A percentile compares a stretch with the other conserved stretches of the same genome.
phyloP scores from a whole-genome alignment of 1,140 invertebrate genomes.

The Ridgeia piscesae region DNA sequence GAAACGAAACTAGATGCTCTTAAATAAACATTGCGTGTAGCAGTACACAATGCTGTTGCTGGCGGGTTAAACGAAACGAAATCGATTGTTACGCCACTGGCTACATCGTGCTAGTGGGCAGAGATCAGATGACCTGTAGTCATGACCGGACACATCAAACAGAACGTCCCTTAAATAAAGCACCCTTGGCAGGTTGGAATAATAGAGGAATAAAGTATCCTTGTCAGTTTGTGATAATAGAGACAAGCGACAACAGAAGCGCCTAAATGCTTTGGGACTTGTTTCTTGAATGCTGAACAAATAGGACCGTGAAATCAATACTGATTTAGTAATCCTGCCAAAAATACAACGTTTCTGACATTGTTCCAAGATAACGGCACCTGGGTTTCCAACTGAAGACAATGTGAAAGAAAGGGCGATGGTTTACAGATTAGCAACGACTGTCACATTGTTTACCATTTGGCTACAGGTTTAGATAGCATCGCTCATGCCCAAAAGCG shows the following conservation, averaged over 20 bases:
- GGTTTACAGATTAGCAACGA: neutral
- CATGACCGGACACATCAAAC: neutral
- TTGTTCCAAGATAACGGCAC: neutral
- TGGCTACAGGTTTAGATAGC: neutral
- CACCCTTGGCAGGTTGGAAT: too few relatives aligned
- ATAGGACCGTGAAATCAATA: neutral
- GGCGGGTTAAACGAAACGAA: neutral
- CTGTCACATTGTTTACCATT: neutral
- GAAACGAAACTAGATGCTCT: too few relatives aligned
- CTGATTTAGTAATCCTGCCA: neutral
- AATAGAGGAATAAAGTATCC: too few relatives aligned
- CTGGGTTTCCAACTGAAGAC: neutral
- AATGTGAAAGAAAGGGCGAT: neutral
- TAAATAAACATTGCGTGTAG: neutral
- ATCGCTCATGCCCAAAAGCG: neutral
- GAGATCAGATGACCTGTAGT: neutral
- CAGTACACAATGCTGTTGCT: neutral
- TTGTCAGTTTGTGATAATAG: too few relatives aligned
- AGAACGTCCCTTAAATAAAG: neutral
- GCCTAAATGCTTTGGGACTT: neutral
- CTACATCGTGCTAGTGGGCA: neutral
- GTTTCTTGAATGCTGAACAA: neutral
- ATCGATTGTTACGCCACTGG: neutral
- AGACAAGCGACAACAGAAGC: neutral
- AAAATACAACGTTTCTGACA: neutral